A percentile compares a stretch with the other conserved stretches of the same genome.
Evolutionary conservation across 30 jellyfish, hydroid and myxozoan genomes (phyloP).

Genomic region (Chrysaora quinquecirrha): DNA sequence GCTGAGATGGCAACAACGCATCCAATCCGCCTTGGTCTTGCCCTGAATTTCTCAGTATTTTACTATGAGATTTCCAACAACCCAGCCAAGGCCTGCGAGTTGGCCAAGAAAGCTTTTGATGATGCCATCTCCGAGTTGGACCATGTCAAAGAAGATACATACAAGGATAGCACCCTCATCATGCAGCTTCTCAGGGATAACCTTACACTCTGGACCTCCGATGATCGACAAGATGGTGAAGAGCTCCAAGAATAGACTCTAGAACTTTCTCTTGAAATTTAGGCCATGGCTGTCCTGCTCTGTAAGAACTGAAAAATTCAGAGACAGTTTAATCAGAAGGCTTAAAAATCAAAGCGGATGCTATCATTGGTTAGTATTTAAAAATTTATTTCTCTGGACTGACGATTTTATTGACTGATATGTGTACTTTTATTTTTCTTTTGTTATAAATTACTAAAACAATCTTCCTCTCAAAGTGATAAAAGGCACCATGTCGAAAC

Average conservation of each 20-base stretch:
- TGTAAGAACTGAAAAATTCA: constrained; percentile 2
- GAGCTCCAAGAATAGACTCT: constrained; percentile 61
- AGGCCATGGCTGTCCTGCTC: constrained; percentile 43
- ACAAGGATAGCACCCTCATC: constrained; percentile 98
- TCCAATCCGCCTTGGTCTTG: constrained; percentile 97
- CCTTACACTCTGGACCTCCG: constrained; percentile 97
- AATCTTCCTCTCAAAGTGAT: not conserved
- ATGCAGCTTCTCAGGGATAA: constrained; percentile 98
- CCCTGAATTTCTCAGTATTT: constrained; percentile 93
- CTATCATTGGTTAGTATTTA: constrained; percentile 56
- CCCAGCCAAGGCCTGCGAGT: constrained; percentile 87
- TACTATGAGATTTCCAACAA: constrained; percentile 91
- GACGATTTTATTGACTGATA: not conserved
- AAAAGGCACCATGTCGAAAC: not conserved
- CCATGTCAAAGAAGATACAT: constrained; percentile 87
- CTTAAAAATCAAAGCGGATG: constrained; percentile 35
- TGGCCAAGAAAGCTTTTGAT: constrained; percentile 97
- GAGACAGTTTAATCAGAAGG: constrained; percentile 15
- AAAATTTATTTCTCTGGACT: not conserved
- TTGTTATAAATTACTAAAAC: not conserved
- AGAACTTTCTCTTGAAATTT: constrained; percentile 11
- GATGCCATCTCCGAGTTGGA: constrained; percentile 97
- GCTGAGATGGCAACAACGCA: constrained; percentile 75
- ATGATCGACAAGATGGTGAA: constrained; percentile 55
- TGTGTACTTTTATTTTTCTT: not conserved